phyloP scores from a whole-genome alignment of 2,888 invertebrate species.

The Formica aserva region DNA sequence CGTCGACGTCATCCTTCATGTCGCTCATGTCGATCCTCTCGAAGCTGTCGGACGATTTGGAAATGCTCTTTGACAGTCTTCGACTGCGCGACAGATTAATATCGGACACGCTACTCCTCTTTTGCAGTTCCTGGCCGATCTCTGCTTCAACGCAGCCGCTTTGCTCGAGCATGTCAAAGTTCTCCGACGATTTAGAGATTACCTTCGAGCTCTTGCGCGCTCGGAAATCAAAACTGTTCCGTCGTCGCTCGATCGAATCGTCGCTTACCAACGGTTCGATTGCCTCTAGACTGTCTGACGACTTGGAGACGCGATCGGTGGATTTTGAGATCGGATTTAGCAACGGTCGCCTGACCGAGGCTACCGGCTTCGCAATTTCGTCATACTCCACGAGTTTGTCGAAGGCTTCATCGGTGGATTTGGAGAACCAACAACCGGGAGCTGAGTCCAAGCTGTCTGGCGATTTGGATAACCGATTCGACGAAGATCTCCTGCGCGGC shows the following conservation, averaged over 20 bases:
- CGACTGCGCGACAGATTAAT: conserved; percentile 77
- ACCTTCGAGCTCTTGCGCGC: conserved; percentile 72
- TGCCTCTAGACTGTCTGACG: conserved; percentile 81
- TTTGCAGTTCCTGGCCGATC: conserved; percentile 74
- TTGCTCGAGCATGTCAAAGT: conserved; percentile 77
- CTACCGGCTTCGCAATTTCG: conserved; percentile 71
- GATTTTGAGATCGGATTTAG: conserved; percentile 78
- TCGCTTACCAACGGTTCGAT: conserved; percentile 78
- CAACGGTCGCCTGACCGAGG: conserved; percentile 64
- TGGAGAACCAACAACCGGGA: conserved; percentile 78
- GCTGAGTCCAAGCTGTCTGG: conserved; percentile 81
- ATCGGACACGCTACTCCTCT: conserved; percentile 81
- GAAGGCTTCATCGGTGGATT: conserved; percentile 80
- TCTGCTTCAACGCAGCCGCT: not conserved
- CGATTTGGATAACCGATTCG: conserved; percentile 80
- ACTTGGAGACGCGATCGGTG: conserved; percentile 80
- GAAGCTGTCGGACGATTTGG: conserved; percentile 82
- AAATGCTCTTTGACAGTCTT: conserved; percentile 76
- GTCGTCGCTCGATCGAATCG: conserved; percentile 75
- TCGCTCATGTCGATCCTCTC: conserved; percentile 73
- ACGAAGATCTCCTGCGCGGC: conserved; percentile 78
- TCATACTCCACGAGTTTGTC: conserved; percentile 78
- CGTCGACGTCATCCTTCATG: conserved; percentile 65
- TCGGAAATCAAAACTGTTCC: conserved; percentile 79
- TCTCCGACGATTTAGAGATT: conserved; percentile 84